Percentiles rank a stretch among this genome's conserved stretches.
Conservation (phyloP, 2,888 invertebrate species). For the Smittia aterrima region DNA sequence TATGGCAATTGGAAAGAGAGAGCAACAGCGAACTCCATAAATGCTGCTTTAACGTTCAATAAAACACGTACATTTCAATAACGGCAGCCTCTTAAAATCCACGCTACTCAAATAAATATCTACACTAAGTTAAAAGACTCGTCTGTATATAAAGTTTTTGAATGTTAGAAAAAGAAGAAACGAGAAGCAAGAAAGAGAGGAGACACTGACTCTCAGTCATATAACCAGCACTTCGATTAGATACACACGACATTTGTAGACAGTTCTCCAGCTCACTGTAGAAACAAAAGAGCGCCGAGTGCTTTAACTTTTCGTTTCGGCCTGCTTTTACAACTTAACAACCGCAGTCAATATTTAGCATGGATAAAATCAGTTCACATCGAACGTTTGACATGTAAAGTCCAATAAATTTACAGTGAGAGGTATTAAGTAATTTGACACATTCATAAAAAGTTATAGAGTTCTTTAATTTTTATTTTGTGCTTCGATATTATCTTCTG, state of each 20-base stretch:
- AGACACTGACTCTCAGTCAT: not conserved
- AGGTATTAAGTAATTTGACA: conserved; percentile 38
- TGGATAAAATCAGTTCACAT: conserved; percentile 38
- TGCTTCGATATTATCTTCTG: not conserved
- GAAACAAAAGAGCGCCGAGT: conserved; percentile 35
- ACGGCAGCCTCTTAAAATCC: conserved; percentile 5
- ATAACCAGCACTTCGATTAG: conserved; percentile 25
- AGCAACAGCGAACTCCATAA: not conserved
- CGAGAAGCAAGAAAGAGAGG: not conserved
- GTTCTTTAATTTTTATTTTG: conserved; percentile 20
- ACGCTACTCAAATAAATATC: not conserved
- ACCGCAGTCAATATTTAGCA: conserved; percentile 21
- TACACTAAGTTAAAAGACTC: not conserved
- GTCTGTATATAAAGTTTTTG: not conserved
- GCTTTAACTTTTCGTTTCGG: conserved; percentile 15
- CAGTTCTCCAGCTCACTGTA: not conserved
- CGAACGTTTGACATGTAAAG: conserved; percentile 34
- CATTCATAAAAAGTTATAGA: conserved; percentile 37
- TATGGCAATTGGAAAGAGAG: not conserved
- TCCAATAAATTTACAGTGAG: conserved; percentile 25
- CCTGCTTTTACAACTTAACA: conserved; percentile 31
- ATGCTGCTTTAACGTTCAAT: not conserved
- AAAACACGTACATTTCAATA: not conserved
- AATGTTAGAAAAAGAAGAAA: conserved; percentile 26
- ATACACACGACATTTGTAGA: conserved; percentile 28